Conservation (phyloP, 1,140 invertebrate genomes). For the Hydropsyche tenuis region DNA sequence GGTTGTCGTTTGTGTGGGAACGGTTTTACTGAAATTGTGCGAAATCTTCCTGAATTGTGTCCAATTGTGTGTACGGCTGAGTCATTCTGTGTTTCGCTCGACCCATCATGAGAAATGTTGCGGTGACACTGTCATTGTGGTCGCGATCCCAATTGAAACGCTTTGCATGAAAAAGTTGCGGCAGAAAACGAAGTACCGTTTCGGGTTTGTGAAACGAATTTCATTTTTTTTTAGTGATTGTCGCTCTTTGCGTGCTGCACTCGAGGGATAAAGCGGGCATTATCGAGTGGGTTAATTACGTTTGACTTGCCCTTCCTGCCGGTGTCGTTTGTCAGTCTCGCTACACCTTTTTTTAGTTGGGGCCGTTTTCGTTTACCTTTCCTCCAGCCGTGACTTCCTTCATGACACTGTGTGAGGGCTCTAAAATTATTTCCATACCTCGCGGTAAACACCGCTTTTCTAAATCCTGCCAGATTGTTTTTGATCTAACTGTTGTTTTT, state of each 20-base stretch:
- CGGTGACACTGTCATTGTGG: slow-evolving; percentile 18
- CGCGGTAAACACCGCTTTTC: too few species aligned
- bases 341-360: not conserved
- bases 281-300: slow-evolving; percentile 35
- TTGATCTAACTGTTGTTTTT: too few species aligned
- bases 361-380: slow-evolving; percentile 22
- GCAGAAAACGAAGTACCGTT: not conserved
- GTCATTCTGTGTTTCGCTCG: slow-evolving; percentile 20
- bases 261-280: not conserved
- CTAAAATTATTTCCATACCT: too few species aligned
- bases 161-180: not conserved
- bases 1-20: too few species aligned
- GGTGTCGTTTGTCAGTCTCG: slow-evolving; percentile 31
- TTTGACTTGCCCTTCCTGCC: slow-evolving; percentile 29
- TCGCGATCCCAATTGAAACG: not conserved
- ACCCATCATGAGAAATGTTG: slow-evolving; percentile 3
- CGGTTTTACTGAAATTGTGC: not conserved
- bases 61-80: not conserved
- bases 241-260: not conserved
- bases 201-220: not conserved
- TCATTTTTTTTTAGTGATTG: not conserved
- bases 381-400: slow-evolving; percentile 2
- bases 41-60: slow-evolving; percentile 5
- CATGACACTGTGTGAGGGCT: too few species aligned
- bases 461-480: too few species aligned